Evolutionary conservation across 2,888 invertebrate species (phyloP).

Genomic region (Cordilura impudica): DNA sequence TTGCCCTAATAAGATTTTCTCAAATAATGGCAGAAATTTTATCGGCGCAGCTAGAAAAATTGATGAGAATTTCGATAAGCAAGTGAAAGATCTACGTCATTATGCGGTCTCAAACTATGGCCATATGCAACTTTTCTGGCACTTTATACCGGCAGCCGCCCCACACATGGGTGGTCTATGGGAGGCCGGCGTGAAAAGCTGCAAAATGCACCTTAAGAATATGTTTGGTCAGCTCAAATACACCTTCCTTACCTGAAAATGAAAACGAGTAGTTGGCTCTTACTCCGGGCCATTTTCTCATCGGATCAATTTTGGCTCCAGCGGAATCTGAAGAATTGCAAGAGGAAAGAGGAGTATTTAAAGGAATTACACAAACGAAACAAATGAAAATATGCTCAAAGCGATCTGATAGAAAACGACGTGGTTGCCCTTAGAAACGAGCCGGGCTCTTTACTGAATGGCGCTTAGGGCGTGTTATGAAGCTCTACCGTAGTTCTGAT

Average conservation of each 20-base stretch:
- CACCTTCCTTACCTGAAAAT: constrained; percentile 10
- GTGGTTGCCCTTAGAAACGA: neutral
- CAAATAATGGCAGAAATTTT: constrained; percentile 52
- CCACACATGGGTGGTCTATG: constrained; percentile 38
- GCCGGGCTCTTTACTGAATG: neutral
- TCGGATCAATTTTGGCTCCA: constrained; percentile 19
- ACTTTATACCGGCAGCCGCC: constrained; percentile 22
- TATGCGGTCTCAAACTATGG: constrained; percentile 4
- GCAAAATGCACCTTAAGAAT: constrained; percentile 42
- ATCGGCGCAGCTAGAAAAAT: constrained; percentile 36
- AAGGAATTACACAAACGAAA: constrained; percentile 34
- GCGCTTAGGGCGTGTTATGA: neutral
- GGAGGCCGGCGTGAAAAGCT: constrained; percentile 20
- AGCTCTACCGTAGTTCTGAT: neutral
- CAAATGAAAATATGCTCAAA: too few relatives aligned
- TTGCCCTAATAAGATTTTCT: constrained; percentile 38
- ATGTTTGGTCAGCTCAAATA: neutral
- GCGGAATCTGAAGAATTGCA: constrained; percentile 14
- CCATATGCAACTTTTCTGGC: constrained; percentile 12
- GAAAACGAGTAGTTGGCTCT: neutral
- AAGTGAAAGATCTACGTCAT: neutral
- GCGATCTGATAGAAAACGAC: too few relatives aligned
- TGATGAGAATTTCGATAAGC: constrained; percentile 2
- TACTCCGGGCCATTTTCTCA: constrained; percentile 23
- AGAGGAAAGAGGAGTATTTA: constrained; percentile 34